phyloP scores from a whole-genome alignment of 2,888 invertebrate genomes.

The Uropetala carovei region DNA sequence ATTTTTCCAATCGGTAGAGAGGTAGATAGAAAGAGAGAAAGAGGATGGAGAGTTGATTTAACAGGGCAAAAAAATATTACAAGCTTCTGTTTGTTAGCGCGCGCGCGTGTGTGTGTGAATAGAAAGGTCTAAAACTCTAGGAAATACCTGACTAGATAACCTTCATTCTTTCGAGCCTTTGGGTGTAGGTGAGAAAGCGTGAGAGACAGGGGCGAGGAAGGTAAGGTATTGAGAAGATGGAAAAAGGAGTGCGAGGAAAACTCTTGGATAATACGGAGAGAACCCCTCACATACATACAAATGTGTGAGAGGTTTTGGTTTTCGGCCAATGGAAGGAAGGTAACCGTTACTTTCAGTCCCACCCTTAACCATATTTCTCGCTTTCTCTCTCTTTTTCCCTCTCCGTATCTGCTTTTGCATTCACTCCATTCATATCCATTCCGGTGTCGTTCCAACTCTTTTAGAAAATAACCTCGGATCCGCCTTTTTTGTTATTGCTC shows the following conservation, averaged over 20 bases:
- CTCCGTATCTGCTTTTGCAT: background rate
- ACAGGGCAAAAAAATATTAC: background rate
- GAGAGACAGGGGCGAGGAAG: background rate
- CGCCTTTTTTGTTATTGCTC: too few relatives aligned
- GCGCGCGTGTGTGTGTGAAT: background rate
- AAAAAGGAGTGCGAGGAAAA: background rate
- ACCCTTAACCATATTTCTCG: background rate
- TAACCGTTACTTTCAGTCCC: too few relatives aligned
- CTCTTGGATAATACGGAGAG: background rate
- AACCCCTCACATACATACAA: background rate
- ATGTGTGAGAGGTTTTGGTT: slow-evolving; percentile 28
- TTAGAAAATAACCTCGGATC: too few relatives aligned
- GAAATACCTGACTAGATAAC: slow-evolving; percentile 26
- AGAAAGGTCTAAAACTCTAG: background rate
- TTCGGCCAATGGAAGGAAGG: slow-evolving; percentile 25
- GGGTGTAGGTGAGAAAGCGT: background rate
- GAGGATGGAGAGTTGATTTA: background rate
- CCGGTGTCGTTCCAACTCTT: background rate
- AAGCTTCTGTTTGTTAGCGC: background rate
- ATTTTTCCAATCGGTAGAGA: too few relatives aligned
- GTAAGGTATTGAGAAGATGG: background rate
- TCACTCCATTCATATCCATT: background rate
- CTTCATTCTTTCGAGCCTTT: background rate
- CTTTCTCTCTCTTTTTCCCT: background rate
- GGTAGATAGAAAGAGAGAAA: background rate